Evolutionary conservation across 2,113 vertebrate species (phyloP), one percentile per base, ranked within the genome.

Genomic region (Chamaea fasciata): DNA sequence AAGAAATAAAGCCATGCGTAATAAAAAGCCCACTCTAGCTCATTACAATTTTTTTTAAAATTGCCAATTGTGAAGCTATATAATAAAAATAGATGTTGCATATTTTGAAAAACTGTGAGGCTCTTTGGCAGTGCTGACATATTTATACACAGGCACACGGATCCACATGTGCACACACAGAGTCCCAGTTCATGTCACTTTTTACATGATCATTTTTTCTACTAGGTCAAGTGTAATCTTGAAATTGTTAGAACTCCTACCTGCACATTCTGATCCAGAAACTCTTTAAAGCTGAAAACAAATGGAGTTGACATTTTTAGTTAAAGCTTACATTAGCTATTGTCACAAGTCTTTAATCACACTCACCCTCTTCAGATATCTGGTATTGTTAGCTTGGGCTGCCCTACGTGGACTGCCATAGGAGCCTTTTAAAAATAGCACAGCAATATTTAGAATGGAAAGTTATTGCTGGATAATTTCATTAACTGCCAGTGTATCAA

Each of bases 1-100:
- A 92, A 98, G 97, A 97, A 96, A 96, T 96, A 97, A 96, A 97
- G 83, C 91, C 83, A 94, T 94, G 95, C 62, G 95, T 97, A 97
- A 97, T 97, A 97, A 97, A 97, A 97, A 89, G 81, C 84, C 88
- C 82, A 93, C 94, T 96, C 92, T 53, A 86, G 89, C 87, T 96
- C 94, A 91, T 97, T 96, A 88, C 13, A 19, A 52, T 90, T 70
- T 53, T 80, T 83, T 93, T 95, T 50, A 39, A 39, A 96, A 96
- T 95, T 96, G 96, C 82, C 96, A 90, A 4, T 97, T 87, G 60
- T 94, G 64, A 95, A 65, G 74, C 79, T 97, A 96, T 95, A 92
- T 93, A 95, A 94, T 92, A 94, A 97, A 97, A 97, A 96, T 97
- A 94, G 47, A 93, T 87, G 86, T 84, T 95, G 73, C 64, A 28